A percentile compares a stretch with the other conserved stretches of the same genome.
phyloP scores from a whole-genome alignment of 2,888 invertebrate species.

The Plebejus anna region DNA sequence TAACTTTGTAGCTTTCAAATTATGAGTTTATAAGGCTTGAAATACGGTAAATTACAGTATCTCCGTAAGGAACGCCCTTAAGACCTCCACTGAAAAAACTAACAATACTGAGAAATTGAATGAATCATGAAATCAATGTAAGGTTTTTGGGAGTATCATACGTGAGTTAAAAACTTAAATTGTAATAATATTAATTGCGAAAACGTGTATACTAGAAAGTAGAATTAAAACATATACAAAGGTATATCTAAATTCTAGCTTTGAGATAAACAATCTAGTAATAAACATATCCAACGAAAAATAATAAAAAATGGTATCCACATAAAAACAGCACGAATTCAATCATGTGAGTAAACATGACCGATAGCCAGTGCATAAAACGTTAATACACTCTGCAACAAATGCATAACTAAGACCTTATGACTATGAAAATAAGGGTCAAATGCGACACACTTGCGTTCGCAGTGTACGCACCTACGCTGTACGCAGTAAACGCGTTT shows the following conservation, averaged over 20 bases:
- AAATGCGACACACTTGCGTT: background rate
- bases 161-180: background rate
- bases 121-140: background rate
- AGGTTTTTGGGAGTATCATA: background rate
- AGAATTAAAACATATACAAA: no score
- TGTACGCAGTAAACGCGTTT: conserved; percentile 69
- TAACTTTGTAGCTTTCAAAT: no score
- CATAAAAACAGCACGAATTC: conserved; percentile 75
- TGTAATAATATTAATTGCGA: background rate
- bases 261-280: background rate
- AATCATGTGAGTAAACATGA: conserved; percentile 71
- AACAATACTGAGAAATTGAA: background rate
- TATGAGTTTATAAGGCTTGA: no score
- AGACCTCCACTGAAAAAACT: background rate
- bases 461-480: conserved; percentile 13
- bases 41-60: no score
- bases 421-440: background rate
- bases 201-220: no score
- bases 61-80: no score
- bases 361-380: conserved; percentile 50
- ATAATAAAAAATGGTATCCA: conserved; percentile 56
- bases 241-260: background rate
- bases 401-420: background rate
- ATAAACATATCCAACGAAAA: conserved; percentile 33
- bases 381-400: conserved; percentile 40